Evolutionary conservation across 2,113 vertebrate genomes (phyloP), one percentile per base, ranked within the genome.

Genomic region (Agelaius tricolor): DNA sequence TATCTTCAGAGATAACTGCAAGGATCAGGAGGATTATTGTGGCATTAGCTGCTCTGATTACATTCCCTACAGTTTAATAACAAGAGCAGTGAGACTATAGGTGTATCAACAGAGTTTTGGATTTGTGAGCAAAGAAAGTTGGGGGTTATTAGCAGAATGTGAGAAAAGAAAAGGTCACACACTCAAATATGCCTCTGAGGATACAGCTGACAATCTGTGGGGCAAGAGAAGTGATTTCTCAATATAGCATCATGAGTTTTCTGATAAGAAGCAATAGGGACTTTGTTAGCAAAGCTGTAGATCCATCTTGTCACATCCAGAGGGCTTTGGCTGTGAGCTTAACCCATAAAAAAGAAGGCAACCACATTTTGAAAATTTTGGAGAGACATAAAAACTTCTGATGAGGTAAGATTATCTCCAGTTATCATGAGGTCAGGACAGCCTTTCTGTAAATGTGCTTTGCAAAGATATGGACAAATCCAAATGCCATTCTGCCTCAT

Each of bases 1-100:
- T 94, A 97, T 96, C 96, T 97, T 83, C 72, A 81, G 43, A 82
- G 95, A 96, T 93, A 96, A 96, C 97, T 4, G 1, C 51, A 67
- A 0, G 35, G 93, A 97, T 97, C 97, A 93, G 93, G 89, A 93
- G 97, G 97, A 97, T 98, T 98, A 98, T 51, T 76, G 91, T 73
- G 96, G 97, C 90, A 98, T 97, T 98, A 97, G 92, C 90, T 83
- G 87, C 96, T 95, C 96, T 97, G 97, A 97, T 97, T 98, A 95
- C 95, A 92, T 95, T 96, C 96, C 97, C 95, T 85, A 90, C 89
- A 93, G 93, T 92, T 97, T 97, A 97, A 97, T 97, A 97, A 97
- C 92, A 95, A 87, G 94, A 94, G 75, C 84, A 30, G 82, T 72
- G 90, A 95, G 93, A 90, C 78, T 55, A 77, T 91, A 94, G 91